Percentiles rank a stretch among this genome's conserved stretches.
Conservation (phyloP, 2,797 vertebrate genomes). For the Sebastes ruberrimus region DNA sequence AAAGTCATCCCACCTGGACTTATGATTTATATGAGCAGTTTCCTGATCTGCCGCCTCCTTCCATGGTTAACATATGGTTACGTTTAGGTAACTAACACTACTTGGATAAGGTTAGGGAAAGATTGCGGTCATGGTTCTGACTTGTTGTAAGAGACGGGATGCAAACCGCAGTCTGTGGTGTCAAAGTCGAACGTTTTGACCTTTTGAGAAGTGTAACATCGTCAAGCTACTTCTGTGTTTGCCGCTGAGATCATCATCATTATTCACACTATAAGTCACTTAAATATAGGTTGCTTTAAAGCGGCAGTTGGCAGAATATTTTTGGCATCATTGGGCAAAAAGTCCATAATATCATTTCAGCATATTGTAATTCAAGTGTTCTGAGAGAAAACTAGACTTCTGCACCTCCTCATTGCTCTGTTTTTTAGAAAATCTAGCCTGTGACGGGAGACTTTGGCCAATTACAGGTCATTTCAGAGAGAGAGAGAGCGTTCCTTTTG, state of each 20-base stretch:
- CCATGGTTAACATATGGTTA: not conserved
- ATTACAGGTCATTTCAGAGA: too few species aligned
- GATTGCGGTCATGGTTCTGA: not conserved
- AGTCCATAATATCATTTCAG: too few species aligned
- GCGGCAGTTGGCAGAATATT: too few species aligned
- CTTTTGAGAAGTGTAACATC: not conserved
- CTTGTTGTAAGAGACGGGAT: not conserved
- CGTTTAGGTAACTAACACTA: not conserved
- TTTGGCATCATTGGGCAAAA: too few species aligned
- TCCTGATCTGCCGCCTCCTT: not conserved
- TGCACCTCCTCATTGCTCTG: too few species aligned
- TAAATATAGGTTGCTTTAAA: not conserved
- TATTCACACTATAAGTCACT: not conserved
- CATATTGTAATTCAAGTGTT: too few species aligned
- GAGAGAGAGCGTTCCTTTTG: too few species aligned
- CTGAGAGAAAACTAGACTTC: too few species aligned
- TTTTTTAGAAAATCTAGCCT: too few species aligned
- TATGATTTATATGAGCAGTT: not conserved
- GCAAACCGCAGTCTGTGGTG: not conserved
- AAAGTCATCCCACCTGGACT: not conserved
- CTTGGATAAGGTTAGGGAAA: not conserved
- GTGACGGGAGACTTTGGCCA: too few species aligned
- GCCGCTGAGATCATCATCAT: not conserved
- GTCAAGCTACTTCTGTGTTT: not conserved
- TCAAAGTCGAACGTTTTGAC: not conserved